These are phyloP conservation scores for Chiroxiphia lanceolata DNA, from an alignment of 2,797 vertebrate genomes.

Conservation along the genomic window DNA sequence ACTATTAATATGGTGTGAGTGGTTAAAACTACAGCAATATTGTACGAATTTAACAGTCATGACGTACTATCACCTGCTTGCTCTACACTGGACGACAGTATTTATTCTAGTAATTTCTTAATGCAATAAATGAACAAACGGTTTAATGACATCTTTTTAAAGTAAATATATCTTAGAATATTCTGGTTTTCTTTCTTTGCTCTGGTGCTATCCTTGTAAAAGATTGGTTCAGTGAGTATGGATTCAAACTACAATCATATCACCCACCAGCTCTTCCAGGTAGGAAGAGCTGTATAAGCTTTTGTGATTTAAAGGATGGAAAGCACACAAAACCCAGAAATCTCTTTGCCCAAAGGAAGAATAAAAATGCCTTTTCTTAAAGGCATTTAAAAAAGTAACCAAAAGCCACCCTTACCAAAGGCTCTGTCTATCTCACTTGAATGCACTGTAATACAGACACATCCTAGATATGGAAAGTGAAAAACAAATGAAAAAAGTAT, in stretches of 20 bases:
- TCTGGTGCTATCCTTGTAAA: neutral
- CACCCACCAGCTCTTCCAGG: neutral
- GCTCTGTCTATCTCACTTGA: slow-evolving; percentile 64
- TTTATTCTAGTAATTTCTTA: neutral
- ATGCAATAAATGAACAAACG: neutral
- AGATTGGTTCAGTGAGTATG: neutral
- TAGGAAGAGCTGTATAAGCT: neutral
- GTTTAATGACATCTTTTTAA: neutral
- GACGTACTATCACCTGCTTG: accelerated
- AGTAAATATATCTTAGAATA: neutral
- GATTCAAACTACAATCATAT: neutral
- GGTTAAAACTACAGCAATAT: neutral
- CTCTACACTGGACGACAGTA: neutral
- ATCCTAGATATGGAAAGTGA: slow-evolving; percentile 58
- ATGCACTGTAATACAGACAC: slow-evolving; percentile 67
- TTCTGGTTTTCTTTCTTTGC: neutral
- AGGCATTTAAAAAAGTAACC: neutral
- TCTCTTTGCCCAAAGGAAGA: neutral
- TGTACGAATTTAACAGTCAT: neutral
- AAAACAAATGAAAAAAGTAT: neutral
- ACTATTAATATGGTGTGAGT: neutral
- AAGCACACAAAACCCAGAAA: neutral
- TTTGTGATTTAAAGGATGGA: neutral
- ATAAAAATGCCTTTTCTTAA: neutral
- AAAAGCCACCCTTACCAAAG: slow-evolving; percentile 64